phyloP scores from a whole-genome alignment of 2,113 vertebrate genomes.

The Plotosus lineatus region DNA sequence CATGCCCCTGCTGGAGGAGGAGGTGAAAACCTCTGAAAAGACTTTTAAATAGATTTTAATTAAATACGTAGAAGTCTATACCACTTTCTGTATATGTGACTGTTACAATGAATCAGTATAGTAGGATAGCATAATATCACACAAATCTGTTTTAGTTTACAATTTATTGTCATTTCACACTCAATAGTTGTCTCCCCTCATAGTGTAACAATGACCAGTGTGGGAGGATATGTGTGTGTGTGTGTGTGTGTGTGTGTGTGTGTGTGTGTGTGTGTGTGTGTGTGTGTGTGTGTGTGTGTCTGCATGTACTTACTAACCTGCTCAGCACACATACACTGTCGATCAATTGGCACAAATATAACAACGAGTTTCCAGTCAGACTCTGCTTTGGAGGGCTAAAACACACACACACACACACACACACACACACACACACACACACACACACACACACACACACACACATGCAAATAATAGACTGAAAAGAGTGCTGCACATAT shows the following conservation, averaged over 20 bases:
- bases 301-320: conserved; percentile 36
- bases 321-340: conserved; percentile 54
- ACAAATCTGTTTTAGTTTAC: not conserved
- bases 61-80: not conserved
- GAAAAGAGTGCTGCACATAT: no score
- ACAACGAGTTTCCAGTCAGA: conserved; percentile 68
- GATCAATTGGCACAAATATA: conserved; percentile 64
- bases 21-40: no score
- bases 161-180: not conserved
- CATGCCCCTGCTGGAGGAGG: not conserved
- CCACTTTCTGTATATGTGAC: not conserved
- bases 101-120: not conserved
- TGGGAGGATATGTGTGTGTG: not conserved
- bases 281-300: no score
- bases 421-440: no score
- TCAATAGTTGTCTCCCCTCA: not conserved
- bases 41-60: not conserved
- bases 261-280: not conserved
- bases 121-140: not conserved
- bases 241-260: not conserved
- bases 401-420: conserved; percentile 5
- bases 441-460: no score
- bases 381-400: conserved; percentile 22
- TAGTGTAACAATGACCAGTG: not conserved
- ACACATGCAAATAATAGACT: no score